Evolutionary conservation across 2,113 vertebrate genomes (phyloP).

Genomic region (Maccullochella peelii): DNA sequence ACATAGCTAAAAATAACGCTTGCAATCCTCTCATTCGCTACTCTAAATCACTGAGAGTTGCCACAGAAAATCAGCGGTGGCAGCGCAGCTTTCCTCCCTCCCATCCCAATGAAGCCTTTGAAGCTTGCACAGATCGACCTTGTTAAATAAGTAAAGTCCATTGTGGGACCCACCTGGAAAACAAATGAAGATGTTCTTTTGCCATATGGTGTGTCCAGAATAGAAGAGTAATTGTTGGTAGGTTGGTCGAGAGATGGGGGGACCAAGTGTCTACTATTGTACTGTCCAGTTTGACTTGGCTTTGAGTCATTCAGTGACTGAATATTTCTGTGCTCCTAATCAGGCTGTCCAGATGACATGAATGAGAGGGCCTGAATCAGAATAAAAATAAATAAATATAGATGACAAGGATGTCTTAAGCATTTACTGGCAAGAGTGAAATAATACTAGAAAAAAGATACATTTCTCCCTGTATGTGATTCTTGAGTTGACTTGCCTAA

Average conservation of each 20-base stretch:
- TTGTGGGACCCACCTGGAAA: slow-evolving; percentile 68
- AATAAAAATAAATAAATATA: background rate
- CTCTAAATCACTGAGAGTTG: slow-evolving; percentile 45
- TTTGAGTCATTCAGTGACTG: background rate
- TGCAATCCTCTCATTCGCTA: slow-evolving; percentile 7
- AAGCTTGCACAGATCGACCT: slow-evolving; percentile 74
- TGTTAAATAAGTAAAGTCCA: slow-evolving; percentile 80
- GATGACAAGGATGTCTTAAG: background rate
- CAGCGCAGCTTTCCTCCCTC: slow-evolving; percentile 15
- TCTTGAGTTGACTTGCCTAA: background rate
- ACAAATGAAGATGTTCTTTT: slow-evolving; percentile 70
- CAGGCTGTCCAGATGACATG: background rate
- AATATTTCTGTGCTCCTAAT: background rate
- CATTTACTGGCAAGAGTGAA: background rate
- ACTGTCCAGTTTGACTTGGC: background rate
- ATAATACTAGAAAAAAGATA: background rate
- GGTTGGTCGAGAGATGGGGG: slow-evolving; percentile 17
- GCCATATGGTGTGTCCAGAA: slow-evolving; percentile 57
- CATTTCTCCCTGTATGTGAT: background rate
- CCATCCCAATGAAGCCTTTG: slow-evolving; percentile 60
- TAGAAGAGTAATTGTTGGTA: slow-evolving; percentile 45
- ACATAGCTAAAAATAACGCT: slow-evolving; percentile 61
- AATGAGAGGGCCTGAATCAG: background rate
- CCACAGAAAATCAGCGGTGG: slow-evolving; percentile 45
- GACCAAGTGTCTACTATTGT: background rate